These are phyloP conservation scores for Micromys minutus DNA, from an alignment of 2,113 vertebrate species.

Conservation along the genomic window DNA sequence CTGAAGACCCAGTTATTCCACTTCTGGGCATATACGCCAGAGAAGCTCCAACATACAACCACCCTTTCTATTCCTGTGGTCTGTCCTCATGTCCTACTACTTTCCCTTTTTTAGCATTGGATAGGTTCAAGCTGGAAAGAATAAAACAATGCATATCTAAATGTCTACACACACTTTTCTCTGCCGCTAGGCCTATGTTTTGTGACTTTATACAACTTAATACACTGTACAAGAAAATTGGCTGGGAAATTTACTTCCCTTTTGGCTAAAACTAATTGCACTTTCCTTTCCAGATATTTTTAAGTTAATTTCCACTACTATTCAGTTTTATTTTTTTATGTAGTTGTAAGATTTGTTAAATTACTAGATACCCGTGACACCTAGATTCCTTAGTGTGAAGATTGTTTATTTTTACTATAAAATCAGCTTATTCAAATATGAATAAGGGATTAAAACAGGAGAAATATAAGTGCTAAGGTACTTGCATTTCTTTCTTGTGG, in stretches of 20 bases:
- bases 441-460: background rate
- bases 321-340: background rate
- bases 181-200: background rate
- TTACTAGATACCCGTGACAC: background rate
- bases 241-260: too few relatives aligned
- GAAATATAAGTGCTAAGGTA: background rate
- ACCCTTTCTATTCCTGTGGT: background rate
- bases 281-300: background rate
- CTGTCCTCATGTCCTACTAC: background rate
- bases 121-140: background rate
- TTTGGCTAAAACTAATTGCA: background rate
- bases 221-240: background rate
- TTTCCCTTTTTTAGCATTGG: background rate
- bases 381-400: background rate
- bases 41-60: too few relatives aligned
- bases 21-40: too few relatives aligned
- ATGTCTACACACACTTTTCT: background rate
- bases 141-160: background rate
- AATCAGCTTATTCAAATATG: background rate
- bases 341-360: background rate
- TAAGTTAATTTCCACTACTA: background rate
- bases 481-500: background rate
- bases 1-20: too few relatives aligned
- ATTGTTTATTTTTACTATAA: background rate
- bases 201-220: background rate